Conservation (phyloP, 1,140 invertebrate genomes). For the Lucilia cuprina region DNA sequence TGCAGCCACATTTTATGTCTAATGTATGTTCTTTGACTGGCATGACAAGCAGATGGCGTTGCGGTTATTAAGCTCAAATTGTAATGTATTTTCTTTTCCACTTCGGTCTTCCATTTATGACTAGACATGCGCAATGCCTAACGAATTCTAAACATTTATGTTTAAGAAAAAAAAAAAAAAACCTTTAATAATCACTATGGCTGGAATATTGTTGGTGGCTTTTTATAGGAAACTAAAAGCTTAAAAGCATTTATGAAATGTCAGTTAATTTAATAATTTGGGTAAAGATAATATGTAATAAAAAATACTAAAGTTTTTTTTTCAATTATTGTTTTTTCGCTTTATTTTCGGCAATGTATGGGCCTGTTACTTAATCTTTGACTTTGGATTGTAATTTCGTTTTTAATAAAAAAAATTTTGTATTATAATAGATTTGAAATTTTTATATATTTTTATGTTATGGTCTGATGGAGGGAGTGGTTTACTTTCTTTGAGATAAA, state of each 20-base stretch:
- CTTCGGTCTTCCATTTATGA: not conserved
- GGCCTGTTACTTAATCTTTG: not conserved
- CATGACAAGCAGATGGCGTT: constrained; percentile 6
- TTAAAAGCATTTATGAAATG: not conserved
- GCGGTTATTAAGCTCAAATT: not conserved
- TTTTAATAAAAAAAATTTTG: not conserved
- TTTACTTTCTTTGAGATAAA: too few species aligned
- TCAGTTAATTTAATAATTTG: not conserved
- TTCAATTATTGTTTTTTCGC: not conserved
- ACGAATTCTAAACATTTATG: not conserved
- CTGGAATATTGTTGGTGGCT: not conserved
- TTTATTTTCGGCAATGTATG: not conserved
- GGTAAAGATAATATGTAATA: not conserved
- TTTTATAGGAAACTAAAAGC: not conserved
- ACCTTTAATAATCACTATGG: not conserved
- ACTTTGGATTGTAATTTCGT: not conserved
- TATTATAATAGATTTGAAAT: too few species aligned
- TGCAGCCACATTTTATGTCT: not conserved
- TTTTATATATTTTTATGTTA: too few species aligned
- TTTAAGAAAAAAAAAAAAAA: not conserved
- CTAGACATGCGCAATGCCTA: not conserved
- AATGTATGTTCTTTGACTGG: not conserved
- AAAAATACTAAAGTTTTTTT: not conserved
- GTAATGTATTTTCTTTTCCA: not conserved
- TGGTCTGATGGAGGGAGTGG: too few species aligned